Conservation (phyloP, 2,888 invertebrate genomes). For the Macroteleia sp. region DNA sequence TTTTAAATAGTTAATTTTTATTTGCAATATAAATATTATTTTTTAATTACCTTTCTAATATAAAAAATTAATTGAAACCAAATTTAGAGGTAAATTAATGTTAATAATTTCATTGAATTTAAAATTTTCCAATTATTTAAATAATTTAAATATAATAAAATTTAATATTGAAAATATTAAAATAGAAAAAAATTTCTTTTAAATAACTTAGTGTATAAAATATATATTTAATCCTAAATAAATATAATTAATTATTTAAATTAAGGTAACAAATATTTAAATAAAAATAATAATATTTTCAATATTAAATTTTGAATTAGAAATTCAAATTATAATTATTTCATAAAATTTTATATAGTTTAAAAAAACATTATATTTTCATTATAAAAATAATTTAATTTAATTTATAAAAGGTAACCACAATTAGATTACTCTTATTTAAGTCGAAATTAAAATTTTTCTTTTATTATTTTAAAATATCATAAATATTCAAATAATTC, state of each 20-base stretch:
- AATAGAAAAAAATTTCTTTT: slow-evolving; percentile 81
- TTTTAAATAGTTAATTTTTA: slow-evolving; percentile 26
- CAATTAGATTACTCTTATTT: slow-evolving; percentile 58
- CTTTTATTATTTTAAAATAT: too few species aligned
- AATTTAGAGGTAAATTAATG: slow-evolving; percentile 88
- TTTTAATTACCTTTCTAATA: slow-evolving; percentile 78
- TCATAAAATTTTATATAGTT: slow-evolving; percentile 60
- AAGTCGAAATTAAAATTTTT: slow-evolving; percentile 69
- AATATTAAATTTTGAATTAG: slow-evolving; percentile 46
- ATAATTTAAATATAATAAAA: slow-evolving; percentile 48
- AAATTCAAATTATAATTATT: slow-evolving; percentile 87
- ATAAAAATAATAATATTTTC: slow-evolving; percentile 77
- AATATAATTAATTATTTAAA: too few species aligned
- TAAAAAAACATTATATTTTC: slow-evolving; percentile 60
- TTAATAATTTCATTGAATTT: slow-evolving; percentile 87
- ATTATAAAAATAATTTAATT: slow-evolving; percentile 49
- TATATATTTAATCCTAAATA: too few species aligned
- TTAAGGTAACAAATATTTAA: too few species aligned
- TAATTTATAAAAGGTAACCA: slow-evolving; percentile 40
- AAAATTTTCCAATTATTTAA: slow-evolving; percentile 85
- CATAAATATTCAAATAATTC: too few species aligned
- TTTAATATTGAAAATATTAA: slow-evolving; percentile 47
- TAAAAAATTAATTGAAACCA: slow-evolving; percentile 87
- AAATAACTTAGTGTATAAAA: too few species aligned
- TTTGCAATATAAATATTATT: slow-evolving; percentile 81